phyloP scores from a whole-genome alignment of 2,888 invertebrate genomes.

The Hemaris fuciformis region DNA sequence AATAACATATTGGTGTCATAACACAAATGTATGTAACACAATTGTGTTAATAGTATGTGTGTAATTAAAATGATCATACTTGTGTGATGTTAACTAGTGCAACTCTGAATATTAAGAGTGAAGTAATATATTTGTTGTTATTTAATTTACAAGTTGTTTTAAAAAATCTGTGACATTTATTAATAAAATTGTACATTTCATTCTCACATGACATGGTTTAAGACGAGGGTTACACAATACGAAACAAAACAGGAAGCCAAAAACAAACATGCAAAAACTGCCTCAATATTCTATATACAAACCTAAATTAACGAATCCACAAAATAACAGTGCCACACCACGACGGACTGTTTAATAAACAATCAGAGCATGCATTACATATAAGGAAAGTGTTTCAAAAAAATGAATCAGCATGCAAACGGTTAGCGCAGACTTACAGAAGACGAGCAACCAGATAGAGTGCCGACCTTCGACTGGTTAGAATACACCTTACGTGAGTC shows the following conservation, averaged over 20 bases:
- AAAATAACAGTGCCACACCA: not conserved
- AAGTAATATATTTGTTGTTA: no score
- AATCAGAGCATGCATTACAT: constrained; percentile 33
- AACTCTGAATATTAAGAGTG: no score
- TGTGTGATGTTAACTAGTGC: no score
- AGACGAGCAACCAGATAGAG: constrained; percentile 86
- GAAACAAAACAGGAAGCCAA: not conserved
- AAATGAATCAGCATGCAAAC: constrained; percentile 37
- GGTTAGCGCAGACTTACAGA: constrained; percentile 81
- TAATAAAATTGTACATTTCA: no score
- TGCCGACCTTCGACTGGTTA: constrained; percentile 84
- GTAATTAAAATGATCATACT: no score
- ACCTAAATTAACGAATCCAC: not conserved
- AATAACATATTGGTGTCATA: no score
- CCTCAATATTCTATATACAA: not conserved
- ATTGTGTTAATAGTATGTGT: no score
- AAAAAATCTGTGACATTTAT: no score
- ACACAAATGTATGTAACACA: no score
- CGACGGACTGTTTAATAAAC: constrained; percentile 23
- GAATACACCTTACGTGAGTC: constrained; percentile 75
- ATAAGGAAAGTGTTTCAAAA: constrained; percentile 26
- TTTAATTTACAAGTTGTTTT: no score
- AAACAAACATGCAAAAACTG: not conserved
- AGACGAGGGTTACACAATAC: not conserved
- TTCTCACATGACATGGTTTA: no score